phyloP scores from a whole-genome alignment of 2,888 invertebrate genomes.

The Amaurobius ferox region DNA sequence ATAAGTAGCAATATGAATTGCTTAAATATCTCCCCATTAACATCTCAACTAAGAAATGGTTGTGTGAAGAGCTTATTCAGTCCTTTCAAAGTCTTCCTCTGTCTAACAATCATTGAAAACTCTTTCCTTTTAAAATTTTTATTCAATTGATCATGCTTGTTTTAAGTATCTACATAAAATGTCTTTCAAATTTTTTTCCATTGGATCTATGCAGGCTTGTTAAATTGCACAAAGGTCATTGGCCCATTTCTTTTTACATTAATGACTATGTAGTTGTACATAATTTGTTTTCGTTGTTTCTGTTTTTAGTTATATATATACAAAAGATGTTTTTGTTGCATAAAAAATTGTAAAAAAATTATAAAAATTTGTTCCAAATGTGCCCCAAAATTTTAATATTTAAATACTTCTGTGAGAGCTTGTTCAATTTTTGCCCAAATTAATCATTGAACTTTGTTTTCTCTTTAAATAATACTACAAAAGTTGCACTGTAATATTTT shows the following conservation, averaged over 20 bases:
- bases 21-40: background rate
- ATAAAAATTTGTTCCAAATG: too few relatives aligned
- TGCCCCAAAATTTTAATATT: too few relatives aligned
- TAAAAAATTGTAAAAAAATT: too few relatives aligned
- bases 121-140: background rate
- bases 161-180: too few relatives aligned
- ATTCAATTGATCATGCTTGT: background rate
- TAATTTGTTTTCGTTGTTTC: background rate
- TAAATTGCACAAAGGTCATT: background rate
- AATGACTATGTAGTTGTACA: background rate
- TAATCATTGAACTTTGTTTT: too few relatives aligned
- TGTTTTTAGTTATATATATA: background rate
- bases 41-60: slow-evolving; percentile 21
- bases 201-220: background rate
- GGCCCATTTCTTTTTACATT: background rate
- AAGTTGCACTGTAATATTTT: too few relatives aligned
- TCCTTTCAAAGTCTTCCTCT: slow-evolving; percentile 59
- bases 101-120: slow-evolving; percentile 24
- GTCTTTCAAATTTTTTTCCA: background rate
- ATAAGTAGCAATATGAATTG: background rate
- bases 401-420: too few relatives aligned
- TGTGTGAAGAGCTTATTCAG: slow-evolving; percentile 64
- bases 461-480: too few relatives aligned
- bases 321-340: too few relatives aligned
- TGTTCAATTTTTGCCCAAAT: too few relatives aligned